A percentile compares a stretch with the other conserved stretches of the same genome.
phyloP scores from a whole-genome alignment of 92 coral and sea anemone genomes.

The Porites rus region DNA sequence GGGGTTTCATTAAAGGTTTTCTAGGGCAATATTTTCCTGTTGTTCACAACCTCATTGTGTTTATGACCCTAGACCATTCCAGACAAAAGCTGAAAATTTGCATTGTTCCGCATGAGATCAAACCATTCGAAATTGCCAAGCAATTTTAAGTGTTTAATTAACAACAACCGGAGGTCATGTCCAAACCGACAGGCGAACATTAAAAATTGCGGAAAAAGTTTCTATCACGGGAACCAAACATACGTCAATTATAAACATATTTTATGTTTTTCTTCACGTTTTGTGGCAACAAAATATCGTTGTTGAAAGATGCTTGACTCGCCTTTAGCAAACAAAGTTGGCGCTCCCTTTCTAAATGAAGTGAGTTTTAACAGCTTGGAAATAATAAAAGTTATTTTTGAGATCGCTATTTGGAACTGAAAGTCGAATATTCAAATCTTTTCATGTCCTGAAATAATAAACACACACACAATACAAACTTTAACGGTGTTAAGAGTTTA shows the following conservation, averaged over 20 bases:
- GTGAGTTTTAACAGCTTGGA: background rate
- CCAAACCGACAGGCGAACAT: background rate
- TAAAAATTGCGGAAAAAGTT: slow-evolving; percentile 33
- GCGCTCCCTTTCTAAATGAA: slow-evolving; percentile 3
- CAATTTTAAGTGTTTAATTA: slow-evolving; percentile 25
- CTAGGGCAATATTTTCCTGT: slow-evolving; percentile 27
- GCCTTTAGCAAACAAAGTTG: slow-evolving; percentile 36
- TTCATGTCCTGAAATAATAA: background rate
- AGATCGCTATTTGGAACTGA: background rate
- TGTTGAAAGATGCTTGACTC: slow-evolving; percentile 20
- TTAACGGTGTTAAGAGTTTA: background rate
- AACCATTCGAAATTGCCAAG: slow-evolving; percentile 7
- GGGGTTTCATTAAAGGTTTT: slow-evolving; percentile 23
- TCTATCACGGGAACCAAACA: background rate
- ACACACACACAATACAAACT: background rate
- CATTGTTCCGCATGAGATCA: slow-evolving; percentile 25
- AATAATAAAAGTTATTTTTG: background rate
- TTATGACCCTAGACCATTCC: slow-evolving; percentile 36
- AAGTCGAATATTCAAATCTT: slow-evolving; percentile 16
- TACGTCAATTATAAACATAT: background rate
- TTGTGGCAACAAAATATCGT: slow-evolving; percentile 10
- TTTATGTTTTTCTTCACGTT: background rate
- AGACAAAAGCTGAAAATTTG: slow-evolving; percentile 51
- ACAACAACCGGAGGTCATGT: slow-evolving; percentile 23
- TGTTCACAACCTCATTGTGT: slow-evolving; percentile 7